Base-by-base conservation (phyloP, 2,113 vertebrate genomes). In the Pithys albifrons region DNA sequence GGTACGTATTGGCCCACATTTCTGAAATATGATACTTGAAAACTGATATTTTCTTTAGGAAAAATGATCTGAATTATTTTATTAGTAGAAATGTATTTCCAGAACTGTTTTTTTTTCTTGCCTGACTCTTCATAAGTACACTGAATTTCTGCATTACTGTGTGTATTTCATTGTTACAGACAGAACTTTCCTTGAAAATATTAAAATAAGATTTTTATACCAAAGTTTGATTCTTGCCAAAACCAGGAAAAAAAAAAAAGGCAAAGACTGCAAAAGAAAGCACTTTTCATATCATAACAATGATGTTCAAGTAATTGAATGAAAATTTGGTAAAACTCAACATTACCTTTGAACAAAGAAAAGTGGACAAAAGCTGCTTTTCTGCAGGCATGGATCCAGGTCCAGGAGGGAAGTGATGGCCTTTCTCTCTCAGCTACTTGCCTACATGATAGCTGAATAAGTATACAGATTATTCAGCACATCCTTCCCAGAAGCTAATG, bases 1-100 rank as follows among this genome's bases (percentile, higher is more conserved):
- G 92, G 74, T 88, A 65, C 75, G 43, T 90, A 28, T 67, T 95
- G 89, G 28, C 85, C 85, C 49, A 95, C 45, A 91, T 96, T 91
- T 95, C 67, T 59, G 54, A 70, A 92, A 93, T 73, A 43, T 59
- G 45, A 48, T 11, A 59, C 33, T 77, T 62, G 52, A 72, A 91
- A 93, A 88, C 12, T 11, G 25, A 4, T 82, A 41, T 59, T 84
- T 96, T 86, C 49, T 48, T 72, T 59, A 94, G 27, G 14, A 83
- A 70, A 61, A 77, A 91, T 12, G 33, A 19, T 66, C 72, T 57
- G 35, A 73, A 83, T 62, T 1, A 70, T 94, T 91, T 37, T 66
- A 88, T 93, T 69, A 89, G 64, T 70, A 96, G 71, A 87, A 96
- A 75, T 55, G 70, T 79, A 64, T 90, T 92, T 85, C 35, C n/a